Conservation (phyloP, 2,888 invertebrate species). For the Stenchaetothrips biformis region DNA sequence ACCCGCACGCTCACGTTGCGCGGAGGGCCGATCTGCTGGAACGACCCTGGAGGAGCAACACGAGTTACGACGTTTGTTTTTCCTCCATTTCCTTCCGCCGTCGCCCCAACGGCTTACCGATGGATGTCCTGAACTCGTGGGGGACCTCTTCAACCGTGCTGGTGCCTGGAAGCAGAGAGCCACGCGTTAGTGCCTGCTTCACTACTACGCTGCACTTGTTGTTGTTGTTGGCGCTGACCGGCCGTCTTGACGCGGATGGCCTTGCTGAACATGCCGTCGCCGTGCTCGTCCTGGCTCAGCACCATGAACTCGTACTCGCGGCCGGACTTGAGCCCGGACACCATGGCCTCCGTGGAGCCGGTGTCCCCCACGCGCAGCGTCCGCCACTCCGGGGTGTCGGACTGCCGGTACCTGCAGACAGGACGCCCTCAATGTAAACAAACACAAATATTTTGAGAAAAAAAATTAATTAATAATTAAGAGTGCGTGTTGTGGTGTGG, state of each 20-base stretch:
- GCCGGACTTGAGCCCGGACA: constrained; percentile 68
- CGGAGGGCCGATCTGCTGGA: constrained; percentile 56
- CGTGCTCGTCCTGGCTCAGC: constrained; percentile 76
- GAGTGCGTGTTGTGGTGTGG: too few relatives aligned
- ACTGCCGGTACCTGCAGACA: constrained; percentile 62
- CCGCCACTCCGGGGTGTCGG: constrained; percentile 74
- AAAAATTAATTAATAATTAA: too few relatives aligned
- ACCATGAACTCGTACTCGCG: constrained; percentile 88
- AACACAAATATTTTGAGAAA: too few relatives aligned
- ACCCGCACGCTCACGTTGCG: constrained; percentile 65
- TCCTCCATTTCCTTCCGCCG: too few relatives aligned
- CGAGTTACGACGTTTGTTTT: not conserved
- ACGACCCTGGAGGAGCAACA: constrained; percentile 35
- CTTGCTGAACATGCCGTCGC: constrained; percentile 88
- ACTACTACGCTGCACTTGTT: not conserved
- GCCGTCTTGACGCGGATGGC: constrained; percentile 69
- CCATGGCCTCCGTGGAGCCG: constrained; percentile 68
- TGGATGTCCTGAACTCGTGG: not conserved
- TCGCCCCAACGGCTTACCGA: not conserved
- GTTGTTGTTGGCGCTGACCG: constrained; percentile 42
- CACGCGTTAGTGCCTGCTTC: not conserved
- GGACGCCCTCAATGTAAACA: too few relatives aligned
- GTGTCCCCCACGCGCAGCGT: constrained; percentile 67
- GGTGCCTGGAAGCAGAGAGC: not conserved
- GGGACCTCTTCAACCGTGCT: constrained; percentile 23